Evolutionary conservation across 2,113 vertebrate species (phyloP).

Genomic region (Percopsis transmontana): DNA sequence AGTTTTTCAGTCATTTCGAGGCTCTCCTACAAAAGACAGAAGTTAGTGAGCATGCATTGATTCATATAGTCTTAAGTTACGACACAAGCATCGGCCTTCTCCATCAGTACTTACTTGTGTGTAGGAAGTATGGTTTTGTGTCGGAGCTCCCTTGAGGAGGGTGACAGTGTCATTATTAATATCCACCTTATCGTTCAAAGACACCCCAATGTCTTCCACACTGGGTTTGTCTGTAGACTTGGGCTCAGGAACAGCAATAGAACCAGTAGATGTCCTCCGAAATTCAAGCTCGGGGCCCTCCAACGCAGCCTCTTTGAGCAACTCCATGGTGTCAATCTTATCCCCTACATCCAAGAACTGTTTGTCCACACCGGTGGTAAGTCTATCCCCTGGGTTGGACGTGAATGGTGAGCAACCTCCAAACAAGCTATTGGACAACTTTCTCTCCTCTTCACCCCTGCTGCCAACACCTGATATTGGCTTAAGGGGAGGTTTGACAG

Average conservation of each 20-base stretch:
- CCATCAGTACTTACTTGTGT: conserved; percentile 67
- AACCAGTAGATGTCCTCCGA: not conserved
- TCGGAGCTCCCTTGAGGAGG: conserved; percentile 66
- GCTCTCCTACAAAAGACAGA: conserved; percentile 66
- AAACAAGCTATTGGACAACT: conserved; percentile 37
- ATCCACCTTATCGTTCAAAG: conserved; percentile 25
- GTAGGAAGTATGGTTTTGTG: conserved; percentile 52
- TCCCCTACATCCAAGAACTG: conserved; percentile 40
- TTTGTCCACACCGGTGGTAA: conserved; percentile 44
- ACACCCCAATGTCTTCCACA: not conserved
- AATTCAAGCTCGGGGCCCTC: conserved; percentile 19
- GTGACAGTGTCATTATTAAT: conserved; percentile 63
- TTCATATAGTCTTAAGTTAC: not conserved
- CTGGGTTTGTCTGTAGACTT: conserved; percentile 14
- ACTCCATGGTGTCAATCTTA: conserved; percentile 67
- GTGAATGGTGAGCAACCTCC: conserved; percentile 51
- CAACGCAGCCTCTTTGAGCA: conserved; percentile 61
- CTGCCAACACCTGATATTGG: conserved; percentile 44
- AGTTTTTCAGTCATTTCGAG: conserved; percentile 85
- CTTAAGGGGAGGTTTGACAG: conserved; percentile 50
- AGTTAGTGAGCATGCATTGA: not conserved
- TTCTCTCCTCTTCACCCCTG: conserved; percentile 54
- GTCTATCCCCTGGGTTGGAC: conserved; percentile 35
- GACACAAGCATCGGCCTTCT: not conserved
- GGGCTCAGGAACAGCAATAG: not conserved